Evolutionary conservation across 1,140 invertebrate genomes (phyloP).

Genomic region (Pristionchus pacificus): DNA sequence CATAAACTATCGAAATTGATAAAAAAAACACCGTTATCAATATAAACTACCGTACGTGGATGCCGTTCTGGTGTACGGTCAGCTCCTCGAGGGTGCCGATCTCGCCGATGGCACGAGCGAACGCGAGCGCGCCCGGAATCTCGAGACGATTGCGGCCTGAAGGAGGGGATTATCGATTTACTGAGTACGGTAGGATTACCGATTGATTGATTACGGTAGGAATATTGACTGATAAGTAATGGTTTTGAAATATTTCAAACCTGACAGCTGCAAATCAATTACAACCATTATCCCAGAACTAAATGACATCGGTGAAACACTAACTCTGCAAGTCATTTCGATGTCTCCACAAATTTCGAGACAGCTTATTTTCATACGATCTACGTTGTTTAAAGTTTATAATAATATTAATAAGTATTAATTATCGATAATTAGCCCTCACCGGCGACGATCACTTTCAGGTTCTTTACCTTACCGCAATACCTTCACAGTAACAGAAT

Average conservation of each 20-base stretch:
- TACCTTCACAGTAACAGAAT: too few relatives aligned
- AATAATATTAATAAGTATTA: too few relatives aligned
- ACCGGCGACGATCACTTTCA: not conserved
- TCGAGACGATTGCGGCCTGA: conserved; percentile 84
- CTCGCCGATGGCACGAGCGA: conserved; percentile 73
- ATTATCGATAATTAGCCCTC: not conserved
- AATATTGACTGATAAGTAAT: not conserved
- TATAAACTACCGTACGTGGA: conserved; percentile 66
- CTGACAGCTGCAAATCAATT: too few relatives aligned
- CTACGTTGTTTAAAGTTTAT: too few relatives aligned
- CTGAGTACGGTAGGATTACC: conserved; percentile 44
- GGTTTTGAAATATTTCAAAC: not conserved
- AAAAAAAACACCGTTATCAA: too few relatives aligned
- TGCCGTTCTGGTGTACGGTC: conserved; percentile 93
- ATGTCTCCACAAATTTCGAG: too few relatives aligned
- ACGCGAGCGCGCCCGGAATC: conserved; percentile 79
- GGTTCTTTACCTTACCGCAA: too few relatives aligned
- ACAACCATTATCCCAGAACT: too few relatives aligned
- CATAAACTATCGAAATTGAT: too few relatives aligned
- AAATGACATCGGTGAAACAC: too few relatives aligned
- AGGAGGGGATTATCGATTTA: conserved; percentile 74
- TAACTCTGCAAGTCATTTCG: too few relatives aligned
- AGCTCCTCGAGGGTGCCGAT: conserved; percentile 79
- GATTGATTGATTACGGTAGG: not conserved
- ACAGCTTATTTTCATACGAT: too few relatives aligned